Conservation (phyloP, 1,140 invertebrate species). For the Micrasema longulum region DNA sequence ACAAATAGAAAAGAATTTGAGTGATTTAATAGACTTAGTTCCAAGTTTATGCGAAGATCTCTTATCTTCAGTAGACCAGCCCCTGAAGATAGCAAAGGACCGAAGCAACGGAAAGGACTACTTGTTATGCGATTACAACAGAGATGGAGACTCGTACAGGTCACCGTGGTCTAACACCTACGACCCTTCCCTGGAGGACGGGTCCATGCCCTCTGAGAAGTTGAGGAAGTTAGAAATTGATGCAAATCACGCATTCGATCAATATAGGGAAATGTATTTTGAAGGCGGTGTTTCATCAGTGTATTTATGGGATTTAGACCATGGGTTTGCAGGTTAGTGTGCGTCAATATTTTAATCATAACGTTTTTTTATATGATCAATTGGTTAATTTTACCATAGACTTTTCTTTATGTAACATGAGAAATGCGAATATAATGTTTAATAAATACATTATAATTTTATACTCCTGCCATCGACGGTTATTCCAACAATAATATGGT, state of each 20-base stretch:
- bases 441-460: too few relatives aligned
- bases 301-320: slow-evolving; percentile 99
- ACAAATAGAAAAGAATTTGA: slow-evolving; percentile 98
- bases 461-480: too few relatives aligned
- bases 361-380: too few relatives aligned
- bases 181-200: slow-evolving; percentile 97
- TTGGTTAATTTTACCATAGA: too few relatives aligned
- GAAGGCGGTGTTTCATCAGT: slow-evolving; percentile 99
- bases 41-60: slow-evolving; percentile 96
- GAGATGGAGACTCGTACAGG: slow-evolving; percentile 98
- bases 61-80: slow-evolving; percentile 97
- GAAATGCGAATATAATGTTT: too few relatives aligned
- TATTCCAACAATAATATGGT: too few relatives aligned
- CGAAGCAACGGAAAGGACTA: slow-evolving; percentile 96
- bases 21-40: slow-evolving; percentile 96
- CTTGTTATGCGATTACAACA: slow-evolving; percentile 98
- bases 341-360: too few relatives aligned
- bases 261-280: slow-evolving; percentile 99
- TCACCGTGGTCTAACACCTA: slow-evolving; percentile 99
- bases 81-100: slow-evolving; percentile 97
- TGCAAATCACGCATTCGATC: slow-evolving; percentile 98
- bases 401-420: too few relatives aligned
- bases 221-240: slow-evolving; percentile 96
- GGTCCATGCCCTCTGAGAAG: slow-evolving; percentile 96
- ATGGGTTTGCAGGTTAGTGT: slow-evolving; percentile 90